A percentile compares a stretch with the other conserved stretches of the same genome.
Conservation (phyloP, 2,797 vertebrate genomes). For the Sarcoramphus papa region DNA sequence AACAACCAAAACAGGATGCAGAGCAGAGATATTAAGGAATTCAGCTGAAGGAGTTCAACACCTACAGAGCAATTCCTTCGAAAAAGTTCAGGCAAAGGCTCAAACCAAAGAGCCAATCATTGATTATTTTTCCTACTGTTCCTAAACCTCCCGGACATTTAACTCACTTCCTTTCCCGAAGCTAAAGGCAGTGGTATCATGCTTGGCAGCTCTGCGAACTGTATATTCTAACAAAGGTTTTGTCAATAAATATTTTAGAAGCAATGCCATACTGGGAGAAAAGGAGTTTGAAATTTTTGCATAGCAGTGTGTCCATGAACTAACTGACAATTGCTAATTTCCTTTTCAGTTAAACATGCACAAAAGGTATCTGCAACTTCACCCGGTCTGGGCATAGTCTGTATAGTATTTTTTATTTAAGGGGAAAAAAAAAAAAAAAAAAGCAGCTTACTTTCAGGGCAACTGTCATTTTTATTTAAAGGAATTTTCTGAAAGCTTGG, state of each 20-base stretch:
- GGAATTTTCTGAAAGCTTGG: neutral
- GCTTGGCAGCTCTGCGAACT: neutral
- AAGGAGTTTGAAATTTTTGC: neutral
- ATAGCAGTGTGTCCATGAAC: neutral
- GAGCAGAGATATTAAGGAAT: neutral
- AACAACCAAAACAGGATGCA: neutral
- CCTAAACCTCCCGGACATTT: neutral
- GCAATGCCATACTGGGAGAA: neutral
- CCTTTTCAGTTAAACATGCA: neutral
- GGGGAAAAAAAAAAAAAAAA: neutral
- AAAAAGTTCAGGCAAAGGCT: neutral
- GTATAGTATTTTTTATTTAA: neutral
- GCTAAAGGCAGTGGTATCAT: neutral
- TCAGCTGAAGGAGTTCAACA: constrained; percentile 1
- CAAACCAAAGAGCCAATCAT: neutral
- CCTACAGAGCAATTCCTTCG: neutral
- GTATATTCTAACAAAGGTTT: neutral
- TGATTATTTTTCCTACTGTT: neutral
- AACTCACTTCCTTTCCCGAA: neutral
- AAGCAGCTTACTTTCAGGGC: neutral
- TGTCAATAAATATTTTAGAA: neutral
- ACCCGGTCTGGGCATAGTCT: neutral
- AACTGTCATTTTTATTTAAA: neutral
- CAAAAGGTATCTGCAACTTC: neutral
- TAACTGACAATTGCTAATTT: neutral